Base-by-base conservation (phyloP, 2,797 vertebrate species). In the Peromyscus attwateri region DNA sequence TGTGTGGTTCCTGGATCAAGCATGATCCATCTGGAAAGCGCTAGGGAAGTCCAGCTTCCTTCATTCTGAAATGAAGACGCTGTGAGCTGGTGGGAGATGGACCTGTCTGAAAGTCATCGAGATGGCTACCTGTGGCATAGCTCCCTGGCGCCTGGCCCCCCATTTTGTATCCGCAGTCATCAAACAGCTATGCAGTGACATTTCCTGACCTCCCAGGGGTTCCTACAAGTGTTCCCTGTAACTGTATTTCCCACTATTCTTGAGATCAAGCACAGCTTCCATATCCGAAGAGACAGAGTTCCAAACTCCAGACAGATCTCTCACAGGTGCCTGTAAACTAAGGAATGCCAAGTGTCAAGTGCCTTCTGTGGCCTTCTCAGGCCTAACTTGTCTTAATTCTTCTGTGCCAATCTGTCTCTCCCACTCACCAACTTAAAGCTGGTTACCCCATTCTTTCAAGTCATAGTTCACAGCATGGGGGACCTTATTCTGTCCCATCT, bases 111-210 rank as follows among this genome's bases (percentile, higher is more conserved):
- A 25, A 37, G 83, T 70, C 31, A 79, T 29, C 34, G 1, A 85
- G 87, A 25, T 1, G 64, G 64, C 71, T 17, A 0, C 37, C 66
- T 73, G 8, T 16, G 60, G 19, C 21, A 34, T 29, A 49, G 29
- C 64, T 17, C 13, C n/a, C 11, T 21, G 57, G 55, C 19, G 3
- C 4, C 6, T 27, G 0, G 14, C 29, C n/a, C 73, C 46, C 37
- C 2, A 5, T 3, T 17, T 27, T 29, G 52, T 27, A 0, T 46
- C 49, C 16, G 0, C 16, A 31, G 4, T 14, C 16, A 7, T 8
- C 62, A 55, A 0, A 1, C 19, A 31, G 4, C 37, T 2, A 0
- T 34, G 17, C 0, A 2, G 60, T 37, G 14, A 29, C 4, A 8
- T 75, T 84, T 83, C 82, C 91, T 73, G 60, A n/a, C 34, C 49